Base-by-base conservation (phyloP, 2,888 invertebrate genomes). In the Drosophila anomalata region DNA sequence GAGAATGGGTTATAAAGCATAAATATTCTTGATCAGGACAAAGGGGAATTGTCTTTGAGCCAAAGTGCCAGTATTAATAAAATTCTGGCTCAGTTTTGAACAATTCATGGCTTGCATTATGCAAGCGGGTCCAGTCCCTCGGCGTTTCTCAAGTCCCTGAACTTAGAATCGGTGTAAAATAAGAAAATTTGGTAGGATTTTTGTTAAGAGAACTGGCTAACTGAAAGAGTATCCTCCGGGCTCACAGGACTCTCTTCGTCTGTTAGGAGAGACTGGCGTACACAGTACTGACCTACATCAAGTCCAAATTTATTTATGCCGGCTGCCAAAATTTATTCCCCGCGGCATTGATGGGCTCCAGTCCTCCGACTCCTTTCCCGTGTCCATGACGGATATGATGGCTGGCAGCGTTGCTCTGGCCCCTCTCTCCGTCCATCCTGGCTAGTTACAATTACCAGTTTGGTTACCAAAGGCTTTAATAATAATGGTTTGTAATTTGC, bases 211-310 rank as follows among this genome's bases (percentile, higher is more conserved):
- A 66, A 24, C 36, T 22, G 20, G 60, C 54, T 59, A 63, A 56
- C 39, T 46, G n/a, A 12, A 24, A 48, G 26, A 36, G 46, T 11
- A 17, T 6, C 17, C 20, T 14, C 41, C 14, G 2, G 14, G 8
- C 20, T 33, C 20, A 31, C 33, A 47, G 20, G 20, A 31, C 20
- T 42, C 33, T 48, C 55, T 61, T 56, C 26, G 20, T 22, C 26
- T 11, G 11, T 36, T 36, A 36, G 47, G 11, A 20, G 9, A 57
- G 6, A 70, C 29, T 44, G 53, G 12, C 47, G 74, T 59, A 48
- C 75, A 72, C 78, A 87, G 73, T 73, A 84, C 87, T 87, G 87
- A 87, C 87, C 87, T 87, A 87, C 88, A 87, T 88, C 78, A 89
- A 87, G 73, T 70, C 63, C 66, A 87, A 88, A 88, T 81, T 76